phyloP scores from a whole-genome alignment of 2,888 invertebrate species.

The Acanthosoma haemorrhoidale region DNA sequence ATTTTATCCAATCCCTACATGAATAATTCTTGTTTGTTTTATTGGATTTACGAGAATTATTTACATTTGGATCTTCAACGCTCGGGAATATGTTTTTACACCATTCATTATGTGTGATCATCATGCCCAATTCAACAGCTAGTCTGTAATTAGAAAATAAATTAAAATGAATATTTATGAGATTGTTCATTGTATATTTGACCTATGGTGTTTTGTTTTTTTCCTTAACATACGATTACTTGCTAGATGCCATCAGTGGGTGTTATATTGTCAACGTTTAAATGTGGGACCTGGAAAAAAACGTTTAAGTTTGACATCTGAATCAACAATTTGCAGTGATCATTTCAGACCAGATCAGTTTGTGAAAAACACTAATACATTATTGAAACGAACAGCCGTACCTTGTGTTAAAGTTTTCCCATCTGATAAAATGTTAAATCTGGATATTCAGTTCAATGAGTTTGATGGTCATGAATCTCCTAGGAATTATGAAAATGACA shows the following conservation, averaged over 20 bases:
- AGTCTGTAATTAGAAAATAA: no score
- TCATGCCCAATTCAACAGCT: no score
- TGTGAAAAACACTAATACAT: conserved; percentile 40
- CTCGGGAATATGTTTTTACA: no score
- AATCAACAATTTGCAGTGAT: conserved; percentile 40
- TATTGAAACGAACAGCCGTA: conserved; percentile 41
- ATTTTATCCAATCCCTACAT: no score
- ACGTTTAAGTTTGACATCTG: conserved; percentile 33
- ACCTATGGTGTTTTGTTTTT: no score
- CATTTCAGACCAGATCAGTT: conserved; percentile 41
- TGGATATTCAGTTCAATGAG: not conserved
- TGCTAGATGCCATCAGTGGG: conserved; percentile 39
- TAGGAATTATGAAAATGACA: not conserved
- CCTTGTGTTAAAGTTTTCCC: conserved; percentile 34
- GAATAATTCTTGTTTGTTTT: no score
- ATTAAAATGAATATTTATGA: no score
- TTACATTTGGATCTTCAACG: no score
- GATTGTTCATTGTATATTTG: no score
- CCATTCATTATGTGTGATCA: no score
- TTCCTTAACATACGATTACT: no score
- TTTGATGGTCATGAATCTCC: not conserved
- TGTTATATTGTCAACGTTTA: conserved; percentile 37
- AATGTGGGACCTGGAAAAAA: conserved; percentile 35
- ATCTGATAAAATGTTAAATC: not conserved
- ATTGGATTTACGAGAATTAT: no score